Conservation (phyloP, 2,113 vertebrate genomes). For the Ondatra zibethicus region DNA sequence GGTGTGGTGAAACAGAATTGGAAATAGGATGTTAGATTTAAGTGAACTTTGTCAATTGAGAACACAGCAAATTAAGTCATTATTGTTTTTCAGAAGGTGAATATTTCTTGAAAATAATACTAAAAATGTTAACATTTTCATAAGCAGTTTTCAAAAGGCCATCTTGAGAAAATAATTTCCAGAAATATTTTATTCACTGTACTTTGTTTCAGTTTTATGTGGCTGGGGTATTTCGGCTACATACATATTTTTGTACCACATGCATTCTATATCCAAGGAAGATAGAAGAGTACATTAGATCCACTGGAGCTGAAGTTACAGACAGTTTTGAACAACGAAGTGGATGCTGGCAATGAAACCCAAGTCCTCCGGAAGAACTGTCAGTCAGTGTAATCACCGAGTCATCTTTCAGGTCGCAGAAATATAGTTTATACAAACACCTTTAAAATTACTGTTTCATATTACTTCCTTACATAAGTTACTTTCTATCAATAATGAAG, state of each 20-base stretch:
- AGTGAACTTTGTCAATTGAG: not conserved
- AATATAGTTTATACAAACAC: not conserved
- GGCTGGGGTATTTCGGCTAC: not conserved
- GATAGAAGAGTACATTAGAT: too few species aligned
- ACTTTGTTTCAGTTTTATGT: not conserved
- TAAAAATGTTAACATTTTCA: conserved; percentile 34
- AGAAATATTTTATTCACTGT: not conserved
- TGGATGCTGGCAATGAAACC: not conserved
- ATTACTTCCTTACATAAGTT: not conserved
- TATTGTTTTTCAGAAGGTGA: not conserved
- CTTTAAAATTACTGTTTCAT: not conserved
- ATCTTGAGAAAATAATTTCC: not conserved
- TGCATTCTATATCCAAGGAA: not conserved
- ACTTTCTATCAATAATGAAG: not conserved
- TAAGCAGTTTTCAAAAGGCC: not conserved
- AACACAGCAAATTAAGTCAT: not conserved
- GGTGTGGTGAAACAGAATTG: not conserved
- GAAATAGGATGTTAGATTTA: not conserved
- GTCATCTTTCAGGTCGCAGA: not conserved
- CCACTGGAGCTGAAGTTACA: not conserved
- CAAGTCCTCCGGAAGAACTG: too few species aligned
- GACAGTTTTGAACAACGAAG: not conserved
- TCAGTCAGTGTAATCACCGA: not conserved
- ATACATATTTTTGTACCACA: not conserved
- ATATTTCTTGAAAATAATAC: not conserved